Conservation (phyloP, 2,797 vertebrate species). For the Etheostoma perlongum region DNA sequence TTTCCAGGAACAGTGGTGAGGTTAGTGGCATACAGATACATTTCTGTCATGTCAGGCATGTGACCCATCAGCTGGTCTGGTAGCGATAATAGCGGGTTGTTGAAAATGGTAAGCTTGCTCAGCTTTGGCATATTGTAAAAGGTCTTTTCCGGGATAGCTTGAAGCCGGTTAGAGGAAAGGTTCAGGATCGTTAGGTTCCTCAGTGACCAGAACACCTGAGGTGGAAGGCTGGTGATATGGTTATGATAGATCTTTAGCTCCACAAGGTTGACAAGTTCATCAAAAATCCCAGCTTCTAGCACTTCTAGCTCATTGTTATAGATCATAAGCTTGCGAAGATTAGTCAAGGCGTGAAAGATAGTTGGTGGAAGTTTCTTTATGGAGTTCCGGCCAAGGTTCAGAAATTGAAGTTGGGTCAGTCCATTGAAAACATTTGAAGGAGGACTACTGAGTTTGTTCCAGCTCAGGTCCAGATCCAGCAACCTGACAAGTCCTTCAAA, state of each 20-base stretch:
- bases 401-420: conserved; percentile 78
- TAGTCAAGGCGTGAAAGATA: conserved; percentile 81
- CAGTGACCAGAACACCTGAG: conserved; percentile 85
- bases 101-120: conserved; percentile 84
- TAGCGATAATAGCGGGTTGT: conserved; percentile 87
- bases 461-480: conserved; percentile 82
- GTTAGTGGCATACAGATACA: conserved; percentile 88
- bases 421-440: conserved; percentile 76
- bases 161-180: conserved; percentile 86
- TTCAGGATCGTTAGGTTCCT: conserved; percentile 81
- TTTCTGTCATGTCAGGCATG: conserved; percentile 83
- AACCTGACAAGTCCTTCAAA: conserved; percentile 83
- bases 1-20: conserved; percentile 88
- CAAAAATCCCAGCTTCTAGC: conserved; percentile 83
- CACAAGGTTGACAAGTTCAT: conserved; percentile 79
- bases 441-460: conserved; percentile 82
- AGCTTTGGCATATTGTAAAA: conserved; percentile 87
- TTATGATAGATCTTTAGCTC: conserved; percentile 86
- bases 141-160: conserved; percentile 82
- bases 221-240: conserved; percentile 80
- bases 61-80: conserved; percentile 89
- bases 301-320: conserved; percentile 84
- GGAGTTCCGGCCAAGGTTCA: conserved; percentile 88
- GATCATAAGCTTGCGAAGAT: conserved; percentile 82
- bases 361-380: conserved; percentile 82